Conservation (phyloP, 1,140 invertebrate genomes). For the Plectrocnemia conspersa region DNA sequence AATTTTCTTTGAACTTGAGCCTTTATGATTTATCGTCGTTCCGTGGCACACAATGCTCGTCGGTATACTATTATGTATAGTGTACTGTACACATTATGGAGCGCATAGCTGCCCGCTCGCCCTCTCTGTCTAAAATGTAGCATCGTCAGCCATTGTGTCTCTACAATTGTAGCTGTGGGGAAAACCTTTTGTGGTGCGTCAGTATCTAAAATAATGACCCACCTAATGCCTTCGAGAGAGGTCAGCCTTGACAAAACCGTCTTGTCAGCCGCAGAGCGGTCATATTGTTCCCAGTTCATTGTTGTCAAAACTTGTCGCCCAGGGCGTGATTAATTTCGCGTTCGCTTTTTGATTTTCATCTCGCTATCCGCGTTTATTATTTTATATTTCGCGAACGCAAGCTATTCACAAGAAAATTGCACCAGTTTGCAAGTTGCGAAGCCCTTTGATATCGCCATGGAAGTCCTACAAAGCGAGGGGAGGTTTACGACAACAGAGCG, state of each 20-base stretch:
- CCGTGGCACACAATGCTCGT: too few relatives aligned
- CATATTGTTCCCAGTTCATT: slow-evolving; percentile 17
- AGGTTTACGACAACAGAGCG: too few relatives aligned
- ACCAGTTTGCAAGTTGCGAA: too few relatives aligned
- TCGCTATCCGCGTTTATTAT: too few relatives aligned
- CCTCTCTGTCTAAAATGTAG: not conserved
- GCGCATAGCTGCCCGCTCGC: not conserved
- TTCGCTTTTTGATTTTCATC: slow-evolving; percentile 13
- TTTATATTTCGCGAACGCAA: too few relatives aligned
- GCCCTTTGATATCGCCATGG: too few relatives aligned
- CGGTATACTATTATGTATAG: too few relatives aligned
- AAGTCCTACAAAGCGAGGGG: too few relatives aligned
- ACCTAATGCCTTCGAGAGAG: slow-evolving; percentile 3
- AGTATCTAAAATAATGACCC: slow-evolving; percentile 4
- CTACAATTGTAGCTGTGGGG: not conserved
- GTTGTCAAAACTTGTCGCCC: slow-evolving; percentile 18
- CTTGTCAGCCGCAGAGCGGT: slow-evolving; percentile 14
- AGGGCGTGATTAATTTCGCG: slow-evolving; percentile 11
- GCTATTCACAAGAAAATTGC: too few relatives aligned
- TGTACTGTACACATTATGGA: too few relatives aligned
- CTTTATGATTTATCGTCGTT: too few relatives aligned
- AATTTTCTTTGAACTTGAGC: too few relatives aligned
- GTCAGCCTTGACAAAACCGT: slow-evolving; percentile 16
- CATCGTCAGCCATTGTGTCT: not conserved
- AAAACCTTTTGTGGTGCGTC: not conserved